Evolutionary conservation across 2,888 invertebrate species (phyloP).

Genomic region (Heliconius cydno): DNA sequence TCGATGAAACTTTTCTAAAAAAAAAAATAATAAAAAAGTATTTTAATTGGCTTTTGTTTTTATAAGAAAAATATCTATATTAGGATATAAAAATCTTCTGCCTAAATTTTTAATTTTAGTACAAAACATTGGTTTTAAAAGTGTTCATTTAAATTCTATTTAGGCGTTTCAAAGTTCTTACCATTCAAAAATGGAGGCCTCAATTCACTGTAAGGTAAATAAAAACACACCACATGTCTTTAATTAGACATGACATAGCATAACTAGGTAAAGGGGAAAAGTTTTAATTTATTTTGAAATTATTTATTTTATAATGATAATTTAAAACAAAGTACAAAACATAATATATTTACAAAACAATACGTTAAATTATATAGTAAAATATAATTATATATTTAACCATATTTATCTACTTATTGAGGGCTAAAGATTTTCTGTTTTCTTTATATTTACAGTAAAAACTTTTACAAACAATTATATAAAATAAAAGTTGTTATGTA

Average conservation of each 20-base stretch:
- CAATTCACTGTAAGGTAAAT: constrained; percentile 80
- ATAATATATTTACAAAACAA: neutral
- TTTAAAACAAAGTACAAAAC: constrained; percentile 14
- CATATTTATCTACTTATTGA: neutral
- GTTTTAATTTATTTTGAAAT: constrained; percentile 37
- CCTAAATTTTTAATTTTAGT: neutral
- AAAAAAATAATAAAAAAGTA: neutral
- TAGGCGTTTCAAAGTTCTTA: neutral
- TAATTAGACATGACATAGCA: constrained; percentile 35
- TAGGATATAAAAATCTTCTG: neutral
- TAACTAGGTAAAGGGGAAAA: constrained; percentile 46
- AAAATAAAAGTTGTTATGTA: too few relatives aligned
- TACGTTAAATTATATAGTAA: neutral
- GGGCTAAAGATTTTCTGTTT: constrained; percentile 15
- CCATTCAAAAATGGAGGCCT: constrained; percentile 63
- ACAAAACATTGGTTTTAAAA: neutral
- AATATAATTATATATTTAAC: too few relatives aligned
- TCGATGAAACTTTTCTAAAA: neutral
- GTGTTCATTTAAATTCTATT: constrained; percentile 5
- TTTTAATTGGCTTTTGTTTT: neutral
- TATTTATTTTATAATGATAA: neutral
- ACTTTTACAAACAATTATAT: neutral
- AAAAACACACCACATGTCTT: constrained; percentile 70
- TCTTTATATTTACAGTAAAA: neutral
- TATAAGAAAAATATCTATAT: neutral